Evolutionary conservation across 1,140 invertebrate genomes (phyloP), one percentile per base, ranked within the genome.

Genomic region (Panagrolaimus sp.): DNA sequence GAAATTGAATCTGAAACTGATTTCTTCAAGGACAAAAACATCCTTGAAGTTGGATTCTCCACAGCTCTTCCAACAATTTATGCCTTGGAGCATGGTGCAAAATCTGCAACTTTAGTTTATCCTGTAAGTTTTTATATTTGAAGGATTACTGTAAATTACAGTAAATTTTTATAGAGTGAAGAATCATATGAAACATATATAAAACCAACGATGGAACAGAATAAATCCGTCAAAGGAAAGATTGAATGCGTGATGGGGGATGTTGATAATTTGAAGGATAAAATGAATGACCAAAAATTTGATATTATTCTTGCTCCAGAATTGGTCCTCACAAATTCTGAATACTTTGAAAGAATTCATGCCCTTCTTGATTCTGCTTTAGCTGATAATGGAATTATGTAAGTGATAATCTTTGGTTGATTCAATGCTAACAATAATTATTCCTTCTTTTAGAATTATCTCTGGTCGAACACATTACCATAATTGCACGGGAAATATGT

Each of bases 11-110:
- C 79, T 68, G 74, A 80, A 26, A 81, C 70, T 24, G 70, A 83
- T 26, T 55, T 80, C 45, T 78, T 80, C 66, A 68, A 73, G 21
- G 71, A 69, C 21, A 83, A 83, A 52, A 64, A 63, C 12, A 71
- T 80, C 9, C 71, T 80, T 24, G 81, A 80, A 68, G 73, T 80
- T 58, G 78, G 78, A 44, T 80, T 80, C 46, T 70, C 63, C 46
- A 83, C 78, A 32, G 78, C 81, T 28, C 74, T 80, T 38, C 78
- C 81, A 12, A 72, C 80, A 1, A 68, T 77, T 17, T 79, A 81
- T 43, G 78, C 78, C 4, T 75, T 71, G 21, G 73, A 77, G 26
- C 62, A 67, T 52, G 81, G 81, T 48, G 78, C 78, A 32, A 65
- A 38, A 15, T 48, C 71, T 26, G 55, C 83, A 12, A 67, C 77